Base-by-base conservation (phyloP, 2,113 vertebrate species). In the Suncus etruscus region DNA sequence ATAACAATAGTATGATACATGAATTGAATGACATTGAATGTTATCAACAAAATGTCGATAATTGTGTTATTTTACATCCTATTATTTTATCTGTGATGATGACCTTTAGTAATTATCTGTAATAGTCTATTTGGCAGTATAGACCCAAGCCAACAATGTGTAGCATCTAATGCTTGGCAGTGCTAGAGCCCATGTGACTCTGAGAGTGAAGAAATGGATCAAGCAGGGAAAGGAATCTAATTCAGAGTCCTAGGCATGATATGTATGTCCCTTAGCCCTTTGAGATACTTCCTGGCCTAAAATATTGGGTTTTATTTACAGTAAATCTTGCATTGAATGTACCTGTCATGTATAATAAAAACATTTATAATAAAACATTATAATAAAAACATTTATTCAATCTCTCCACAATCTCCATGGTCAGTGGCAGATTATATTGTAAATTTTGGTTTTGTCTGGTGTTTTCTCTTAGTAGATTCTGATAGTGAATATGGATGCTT, bases 11-110 rank as follows among this genome's bases (percentile, higher is more conserved):
- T 70, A 72, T 27, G 72, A 50, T 11, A 72, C 76, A 91, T 77
- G 47, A 86, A 22, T 82, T 72, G 48, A 2, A 79, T 68, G 25
- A 39, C 89, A 22, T 51, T 82, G 39, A 39, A 39, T 39, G 22
- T 22, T 70, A 58, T 31, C 72, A 91, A 27, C 70, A 92, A 31
- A 89, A 63, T 91, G 81, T 81, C 92, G 94, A 89, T 92, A 27
- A 31, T 45, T 54, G 6, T 29, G 0, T 10, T 89, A 6, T 88
- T 95, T 83, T 68, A 66, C 10, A 66, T 20, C 22, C 16, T 20
- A 18, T 22, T 20, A 20, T 61, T 20, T 22, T 20, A 61, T 4
- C 4, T 61, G 58, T 20, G 58, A 16, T 61, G 18, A 39, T 22
- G 18, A 20, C 16, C 58, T 20, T 61, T 61, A 20, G 22, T 61